These are phyloP conservation scores for Condylostylus longicornis DNA, from an alignment of 1,140 invertebrate genomes.

Conservation along the genomic window DNA sequence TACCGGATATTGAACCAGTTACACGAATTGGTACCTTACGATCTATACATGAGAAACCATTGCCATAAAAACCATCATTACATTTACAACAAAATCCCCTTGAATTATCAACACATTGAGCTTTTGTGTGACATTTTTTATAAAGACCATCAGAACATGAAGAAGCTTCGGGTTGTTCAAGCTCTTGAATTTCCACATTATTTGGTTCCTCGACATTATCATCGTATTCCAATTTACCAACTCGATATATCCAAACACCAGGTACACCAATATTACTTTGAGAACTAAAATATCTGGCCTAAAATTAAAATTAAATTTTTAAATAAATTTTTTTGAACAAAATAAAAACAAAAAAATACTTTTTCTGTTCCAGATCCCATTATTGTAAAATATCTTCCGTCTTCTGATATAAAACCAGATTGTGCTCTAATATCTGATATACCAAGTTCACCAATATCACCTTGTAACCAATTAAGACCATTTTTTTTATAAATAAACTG, in stretches of 20 bases:
- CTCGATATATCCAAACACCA: conserved; percentile 70
- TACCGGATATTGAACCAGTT: conserved; percentile 67
- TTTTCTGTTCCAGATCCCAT: conserved; percentile 78
- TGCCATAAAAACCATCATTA: conserved; percentile 66
- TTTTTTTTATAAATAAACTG: conserved; percentile 73
- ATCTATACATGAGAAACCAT: conserved; percentile 75
- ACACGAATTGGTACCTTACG: conserved; percentile 67
- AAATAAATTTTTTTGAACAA: not conserved
- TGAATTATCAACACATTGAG: conserved; percentile 65
- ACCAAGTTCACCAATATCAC: conserved; percentile 44
- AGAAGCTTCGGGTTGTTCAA: conserved; percentile 30
- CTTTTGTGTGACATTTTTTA: conserved; percentile 62
- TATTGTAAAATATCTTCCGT: conserved; percentile 54
- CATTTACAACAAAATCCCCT: conserved; percentile 82
- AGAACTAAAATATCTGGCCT: conserved; percentile 43
- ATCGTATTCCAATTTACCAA: conserved; percentile 47
- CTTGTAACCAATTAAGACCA: conserved; percentile 84
- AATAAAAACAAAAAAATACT: conserved; percentile 33
- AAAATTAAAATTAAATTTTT: conserved; percentile 31
- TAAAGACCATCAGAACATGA: conserved; percentile 41
- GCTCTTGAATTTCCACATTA: conserved; percentile 33
- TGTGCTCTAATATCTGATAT: conserved; percentile 77
- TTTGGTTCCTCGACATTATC: conserved; percentile 53
- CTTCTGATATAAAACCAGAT: conserved; percentile 73
- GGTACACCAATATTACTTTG: conserved; percentile 64